Base-by-base conservation (phyloP, 1,140 invertebrate genomes). In the Eupeodes corollae region DNA sequence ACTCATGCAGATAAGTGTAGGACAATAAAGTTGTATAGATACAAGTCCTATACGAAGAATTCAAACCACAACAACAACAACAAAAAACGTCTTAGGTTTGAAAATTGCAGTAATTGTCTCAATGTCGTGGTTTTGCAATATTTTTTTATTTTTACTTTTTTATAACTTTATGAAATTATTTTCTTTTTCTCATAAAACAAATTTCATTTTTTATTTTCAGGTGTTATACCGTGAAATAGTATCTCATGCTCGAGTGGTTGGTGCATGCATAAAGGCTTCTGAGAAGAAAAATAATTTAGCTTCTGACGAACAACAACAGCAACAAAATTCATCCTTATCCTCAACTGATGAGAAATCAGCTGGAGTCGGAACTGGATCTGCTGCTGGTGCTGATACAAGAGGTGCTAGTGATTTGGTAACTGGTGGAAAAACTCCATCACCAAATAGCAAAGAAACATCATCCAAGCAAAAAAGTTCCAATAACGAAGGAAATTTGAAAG, bases 201-300 rank as follows among this genome's bases (percentile, higher is more conserved):
- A n/a, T n/a, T n/a, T 26, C 8, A 5, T 26, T 49, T 53, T 57
- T 47, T 48, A 48, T 41, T 74, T 70, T 46, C 73, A 86, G 83
- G 75, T 77, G 62, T 75, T 86, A 55, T 80, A 84, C 65, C 71
- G 73, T 66, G 80, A 85, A 66, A 83, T 86, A 57, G 80, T 83
- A 71, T 78, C 78, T 51, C 81, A 83, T 63, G 80, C 80, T 34
- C 79, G 80, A 58, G 77, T 83, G 52, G 79, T 86, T 46, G 78
- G 74, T 56, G 79, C 79, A 46, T 76, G 84, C 42, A 74, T 84
- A 39, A 57, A 56, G 18, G 60, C 21, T 26, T 26, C 21, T 26
- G 21, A 26, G 21, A 26, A 26, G 21, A 26, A 26, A 26, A 26
- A 26, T 26, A 26, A 26, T 26, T 26, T 58, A 49, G 63, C 63